These are phyloP conservation scores for Chrysolina americana DNA, from an alignment of 2,888 invertebrate species.

Conservation along the genomic window DNA sequence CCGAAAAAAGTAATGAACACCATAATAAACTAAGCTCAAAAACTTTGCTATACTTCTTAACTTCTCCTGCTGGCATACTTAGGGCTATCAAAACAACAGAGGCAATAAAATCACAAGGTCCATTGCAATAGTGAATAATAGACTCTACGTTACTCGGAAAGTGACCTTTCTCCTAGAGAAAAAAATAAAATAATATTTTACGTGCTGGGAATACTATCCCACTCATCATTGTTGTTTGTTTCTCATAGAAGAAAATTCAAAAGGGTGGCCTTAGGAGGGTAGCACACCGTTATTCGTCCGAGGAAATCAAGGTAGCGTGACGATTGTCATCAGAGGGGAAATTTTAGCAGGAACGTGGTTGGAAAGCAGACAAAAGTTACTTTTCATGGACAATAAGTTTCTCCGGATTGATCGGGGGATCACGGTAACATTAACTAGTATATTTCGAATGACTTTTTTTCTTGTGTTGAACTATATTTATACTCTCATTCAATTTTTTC, in stretches of 20 bases:
- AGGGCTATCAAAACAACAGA: slow-evolving; percentile 38
- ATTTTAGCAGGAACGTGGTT: slow-evolving; percentile 6
- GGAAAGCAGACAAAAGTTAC: background rate
- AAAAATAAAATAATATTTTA: slow-evolving; percentile 54
- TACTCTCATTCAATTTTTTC: too few relatives aligned
- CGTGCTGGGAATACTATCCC: slow-evolving; percentile 49
- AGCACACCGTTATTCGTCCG: slow-evolving; percentile 41
- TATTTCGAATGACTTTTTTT: background rate
- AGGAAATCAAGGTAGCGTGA: slow-evolving; percentile 49
- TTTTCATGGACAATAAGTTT: slow-evolving; percentile 10
- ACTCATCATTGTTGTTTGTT: slow-evolving; percentile 49
- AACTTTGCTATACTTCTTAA: slow-evolving; percentile 11
- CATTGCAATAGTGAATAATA: slow-evolving; percentile 49
- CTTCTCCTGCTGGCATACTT: slow-evolving; percentile 12
- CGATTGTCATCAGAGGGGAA: slow-evolving; percentile 35
- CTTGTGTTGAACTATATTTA: too few relatives aligned
- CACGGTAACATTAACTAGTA: background rate
- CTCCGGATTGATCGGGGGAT: background rate
- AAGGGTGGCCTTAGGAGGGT: slow-evolving; percentile 40
- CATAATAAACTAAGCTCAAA: slow-evolving; percentile 3
- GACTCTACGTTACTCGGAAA: slow-evolving; percentile 49
- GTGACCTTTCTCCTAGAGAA: slow-evolving; percentile 49
- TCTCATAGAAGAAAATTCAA: slow-evolving; percentile 31
- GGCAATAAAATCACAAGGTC: slow-evolving; percentile 50
- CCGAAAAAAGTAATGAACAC: slow-evolving; percentile 3